Evolutionary conservation across 2,888 invertebrate genomes (phyloP).

Genomic region (Zhuqinia jingwanae): DNA sequence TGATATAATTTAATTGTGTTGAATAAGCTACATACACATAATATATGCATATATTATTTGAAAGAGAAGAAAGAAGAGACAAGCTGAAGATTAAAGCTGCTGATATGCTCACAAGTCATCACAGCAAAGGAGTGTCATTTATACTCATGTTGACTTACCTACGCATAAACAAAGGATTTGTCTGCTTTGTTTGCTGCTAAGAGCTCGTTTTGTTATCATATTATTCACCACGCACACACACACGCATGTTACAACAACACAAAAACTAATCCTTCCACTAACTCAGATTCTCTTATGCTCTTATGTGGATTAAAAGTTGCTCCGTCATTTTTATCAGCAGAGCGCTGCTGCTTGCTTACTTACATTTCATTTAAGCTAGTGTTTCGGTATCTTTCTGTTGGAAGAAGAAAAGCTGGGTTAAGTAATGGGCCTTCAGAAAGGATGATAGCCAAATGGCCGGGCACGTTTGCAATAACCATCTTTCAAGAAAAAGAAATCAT

Average conservation of each 20-base stretch:
- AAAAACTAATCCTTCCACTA: too few relatives aligned
- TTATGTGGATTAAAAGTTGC: not conserved
- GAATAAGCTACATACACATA: too few relatives aligned
- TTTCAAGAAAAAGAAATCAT: too few relatives aligned
- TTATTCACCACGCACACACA: constrained; percentile 2
- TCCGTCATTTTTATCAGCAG: constrained; percentile 7
- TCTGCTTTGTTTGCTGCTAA: constrained; percentile 4
- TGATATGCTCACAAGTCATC: constrained; percentile 32
- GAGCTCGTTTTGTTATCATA: not conserved
- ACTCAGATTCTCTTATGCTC: too few relatives aligned
- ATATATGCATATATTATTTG: not conserved
- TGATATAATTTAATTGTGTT: too few relatives aligned
- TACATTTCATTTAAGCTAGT: not conserved
- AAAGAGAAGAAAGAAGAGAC: constrained; percentile 49
- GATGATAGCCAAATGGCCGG: constrained; percentile 15
- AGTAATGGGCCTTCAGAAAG: constrained; percentile 23
- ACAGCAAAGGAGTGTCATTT: too few relatives aligned
- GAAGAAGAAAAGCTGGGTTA: not conserved
- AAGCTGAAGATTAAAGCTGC: constrained; percentile 48
- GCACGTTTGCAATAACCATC: constrained; percentile 6
- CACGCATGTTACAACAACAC: not conserved
- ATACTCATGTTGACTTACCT: constrained; percentile 52
- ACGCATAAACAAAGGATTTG: constrained; percentile 60
- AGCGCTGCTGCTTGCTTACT: too few relatives aligned
- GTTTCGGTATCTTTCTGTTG: not conserved